phyloP scores from a whole-genome alignment of 2,888 invertebrate species.

The Pristionchus entomophagus region DNA sequence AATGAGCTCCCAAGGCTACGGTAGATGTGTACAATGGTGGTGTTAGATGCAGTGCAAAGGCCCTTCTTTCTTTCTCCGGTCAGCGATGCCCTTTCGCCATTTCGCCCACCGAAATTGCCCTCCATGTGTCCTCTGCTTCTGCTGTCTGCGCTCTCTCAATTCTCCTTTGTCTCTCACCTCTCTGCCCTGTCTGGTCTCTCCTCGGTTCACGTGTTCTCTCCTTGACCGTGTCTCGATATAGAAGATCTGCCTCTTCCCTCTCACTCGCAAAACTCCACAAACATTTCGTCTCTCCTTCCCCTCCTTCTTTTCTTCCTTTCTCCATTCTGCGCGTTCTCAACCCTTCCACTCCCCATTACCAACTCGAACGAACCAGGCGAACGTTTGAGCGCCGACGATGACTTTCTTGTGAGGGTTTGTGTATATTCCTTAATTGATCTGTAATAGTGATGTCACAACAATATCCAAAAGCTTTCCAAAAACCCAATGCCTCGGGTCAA shows the following conservation, averaged over 20 bases:
- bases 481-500: too few species aligned
- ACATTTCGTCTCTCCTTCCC: conserved; percentile 28
- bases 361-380: not conserved
- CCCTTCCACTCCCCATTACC: not conserved
- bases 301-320: not conserved
- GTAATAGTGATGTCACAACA: too few species aligned
- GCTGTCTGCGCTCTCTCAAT: not conserved
- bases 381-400: conserved; percentile 9
- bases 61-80: not conserved
- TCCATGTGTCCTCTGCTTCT: conserved; percentile 17
- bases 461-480: too few species aligned
- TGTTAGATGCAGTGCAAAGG: conserved; percentile 34
- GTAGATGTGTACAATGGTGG: not conserved
- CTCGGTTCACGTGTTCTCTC: not conserved
- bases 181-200: not conserved
- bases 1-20: not conserved
- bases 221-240: not conserved
- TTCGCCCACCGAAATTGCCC: conserved; percentile 9
- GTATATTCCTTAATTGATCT: too few species aligned
- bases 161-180: not conserved
- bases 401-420: conserved; percentile 26
- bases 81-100: conserved; percentile 2
- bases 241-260: too few species aligned
- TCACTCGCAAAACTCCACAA: conserved; percentile 38
- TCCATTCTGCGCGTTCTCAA: conserved; percentile 30